Evolutionary conservation across 2,797 vertebrate genomes (phyloP).

Genomic region (Tokudaia muenninki): DNA sequence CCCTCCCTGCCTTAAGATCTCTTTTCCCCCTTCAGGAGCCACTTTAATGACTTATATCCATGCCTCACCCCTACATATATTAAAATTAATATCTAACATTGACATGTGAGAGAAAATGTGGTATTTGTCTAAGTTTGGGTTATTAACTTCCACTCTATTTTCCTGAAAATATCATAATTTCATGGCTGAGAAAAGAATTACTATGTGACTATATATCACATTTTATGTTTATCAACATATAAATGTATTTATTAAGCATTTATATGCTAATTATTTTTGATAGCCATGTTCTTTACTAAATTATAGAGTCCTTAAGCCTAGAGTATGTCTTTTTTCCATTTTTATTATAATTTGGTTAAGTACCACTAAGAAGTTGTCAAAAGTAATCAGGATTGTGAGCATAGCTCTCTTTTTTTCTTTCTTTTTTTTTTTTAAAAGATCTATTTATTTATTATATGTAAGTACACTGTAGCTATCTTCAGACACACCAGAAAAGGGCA

Average conservation of each 20-base stretch:
- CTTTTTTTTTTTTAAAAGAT: too few species aligned
- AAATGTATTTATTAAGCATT: neutral
- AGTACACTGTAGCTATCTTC: too few species aligned
- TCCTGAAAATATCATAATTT: neutral
- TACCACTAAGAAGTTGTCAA: neutral
- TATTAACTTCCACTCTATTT: neutral
- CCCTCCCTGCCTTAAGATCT: neutral
- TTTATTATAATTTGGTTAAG: neutral
- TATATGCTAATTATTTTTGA: constrained; percentile 2
- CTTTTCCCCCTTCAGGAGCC: neutral
- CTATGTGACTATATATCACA: neutral
- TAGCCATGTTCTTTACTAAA: constrained; percentile 12
- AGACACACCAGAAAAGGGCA: too few species aligned
- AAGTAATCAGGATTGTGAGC: neutral
- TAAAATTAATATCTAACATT: neutral
- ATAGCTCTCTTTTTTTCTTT: too few species aligned
- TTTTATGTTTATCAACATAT: neutral
- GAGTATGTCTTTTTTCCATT: neutral
- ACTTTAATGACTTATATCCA: neutral
- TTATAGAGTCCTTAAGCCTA: neutral
- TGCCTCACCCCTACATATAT: neutral
- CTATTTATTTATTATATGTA: too few species aligned
- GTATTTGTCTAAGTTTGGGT: neutral
- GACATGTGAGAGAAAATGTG: neutral
- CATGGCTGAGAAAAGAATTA: neutral